These are phyloP conservation scores for Amphimallon solstitiale DNA, from an alignment of 2,888 invertebrate genomes.

Conservation along the genomic window DNA sequence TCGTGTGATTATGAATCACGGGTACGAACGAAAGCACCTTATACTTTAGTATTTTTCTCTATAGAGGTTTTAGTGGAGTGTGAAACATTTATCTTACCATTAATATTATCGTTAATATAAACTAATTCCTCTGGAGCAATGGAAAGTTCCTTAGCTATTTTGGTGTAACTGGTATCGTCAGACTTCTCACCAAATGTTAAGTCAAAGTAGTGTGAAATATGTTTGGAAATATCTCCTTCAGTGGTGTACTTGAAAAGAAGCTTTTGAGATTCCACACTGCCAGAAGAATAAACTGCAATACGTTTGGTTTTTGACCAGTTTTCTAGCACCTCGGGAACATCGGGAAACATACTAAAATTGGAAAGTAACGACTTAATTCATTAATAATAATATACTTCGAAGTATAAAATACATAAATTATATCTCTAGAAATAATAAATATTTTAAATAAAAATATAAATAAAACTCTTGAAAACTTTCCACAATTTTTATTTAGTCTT, in stretches of 20 bases:
- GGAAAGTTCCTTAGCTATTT: slow-evolving; percentile 76
- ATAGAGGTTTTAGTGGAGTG: neutral
- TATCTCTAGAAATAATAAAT: no score
- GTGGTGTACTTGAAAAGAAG: slow-evolving; percentile 81
- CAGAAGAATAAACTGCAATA: slow-evolving; percentile 91
- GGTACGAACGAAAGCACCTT: no score
- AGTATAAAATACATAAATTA: no score
- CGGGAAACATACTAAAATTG: slow-evolving; percentile 82
- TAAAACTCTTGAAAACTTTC: no score
- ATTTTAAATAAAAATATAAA: no score
- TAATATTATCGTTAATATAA: slow-evolving; percentile 86
- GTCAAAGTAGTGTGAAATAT: slow-evolving; percentile 85
- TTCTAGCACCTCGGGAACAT: slow-evolving; percentile 80
- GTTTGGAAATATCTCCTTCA: slow-evolving; percentile 79
- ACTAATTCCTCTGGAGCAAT: slow-evolving; percentile 75
- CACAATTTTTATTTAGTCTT: no score
- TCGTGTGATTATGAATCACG: no score
- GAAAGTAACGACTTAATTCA: no score
- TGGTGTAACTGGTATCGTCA: slow-evolving; percentile 79
- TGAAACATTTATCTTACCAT: slow-evolving; percentile 67
- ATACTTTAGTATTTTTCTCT: no score
- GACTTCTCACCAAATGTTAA: slow-evolving; percentile 85
- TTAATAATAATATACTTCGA: no score
- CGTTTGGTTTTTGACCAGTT: slow-evolving; percentile 74
- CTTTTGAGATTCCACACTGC: slow-evolving; percentile 90